These are phyloP conservation scores for Caenorhabditis tropicalis DNA, from an alignment of 1,140 invertebrate species.

Conservation along the genomic window DNA sequence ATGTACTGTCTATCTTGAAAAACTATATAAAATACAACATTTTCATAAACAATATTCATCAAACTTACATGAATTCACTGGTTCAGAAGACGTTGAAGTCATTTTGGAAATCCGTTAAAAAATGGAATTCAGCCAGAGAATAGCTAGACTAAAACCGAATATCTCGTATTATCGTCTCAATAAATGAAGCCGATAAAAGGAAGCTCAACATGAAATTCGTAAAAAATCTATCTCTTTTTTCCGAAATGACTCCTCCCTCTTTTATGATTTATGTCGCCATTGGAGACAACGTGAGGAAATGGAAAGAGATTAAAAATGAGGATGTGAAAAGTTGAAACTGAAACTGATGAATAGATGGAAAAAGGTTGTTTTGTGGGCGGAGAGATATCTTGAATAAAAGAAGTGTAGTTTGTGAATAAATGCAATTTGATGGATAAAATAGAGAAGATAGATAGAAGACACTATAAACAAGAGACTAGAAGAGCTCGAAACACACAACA, in stretches of 20 bases:
- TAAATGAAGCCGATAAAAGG: slow-evolving; percentile 27
- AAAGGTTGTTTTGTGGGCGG: neutral
- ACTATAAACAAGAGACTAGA: neutral
- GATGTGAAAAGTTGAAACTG: neutral
- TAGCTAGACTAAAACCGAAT: neutral
- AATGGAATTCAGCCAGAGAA: neutral
- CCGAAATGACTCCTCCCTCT: slow-evolving; percentile 8
- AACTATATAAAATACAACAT: neutral
- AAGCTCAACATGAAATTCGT: slow-evolving; percentile 11
- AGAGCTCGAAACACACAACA: neutral
- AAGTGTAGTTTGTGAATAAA: neutral
- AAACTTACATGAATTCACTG: neutral
- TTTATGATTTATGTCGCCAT: neutral
- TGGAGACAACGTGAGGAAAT: neutral
- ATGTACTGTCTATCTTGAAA: too few species aligned
- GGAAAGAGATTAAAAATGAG: neutral
- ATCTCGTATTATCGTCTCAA: neutral
- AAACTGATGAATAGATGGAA: neutral
- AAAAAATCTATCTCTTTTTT: neutral
- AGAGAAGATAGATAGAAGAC: too few species aligned
- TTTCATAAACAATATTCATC: neutral
- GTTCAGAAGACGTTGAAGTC: neutral
- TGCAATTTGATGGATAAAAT: too few species aligned
- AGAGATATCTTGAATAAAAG: neutral
- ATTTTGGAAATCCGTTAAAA: neutral